Base-by-base conservation (phyloP, 2,797 vertebrate genomes). In the Eleutherodactylus coqui region DNA sequence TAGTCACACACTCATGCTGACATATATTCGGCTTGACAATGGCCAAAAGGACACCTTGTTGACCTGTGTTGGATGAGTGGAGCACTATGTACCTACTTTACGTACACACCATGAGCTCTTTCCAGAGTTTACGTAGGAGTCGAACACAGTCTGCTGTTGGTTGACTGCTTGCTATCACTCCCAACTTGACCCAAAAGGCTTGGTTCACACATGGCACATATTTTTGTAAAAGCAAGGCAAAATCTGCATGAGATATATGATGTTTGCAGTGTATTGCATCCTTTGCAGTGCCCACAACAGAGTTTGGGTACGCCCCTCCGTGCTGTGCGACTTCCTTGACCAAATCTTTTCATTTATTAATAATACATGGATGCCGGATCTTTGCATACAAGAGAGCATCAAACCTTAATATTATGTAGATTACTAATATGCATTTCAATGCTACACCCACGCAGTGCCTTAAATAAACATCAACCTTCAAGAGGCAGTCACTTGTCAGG, bases 381-480 rank as follows among this genome's bases (percentile, higher is more conserved):
- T 81, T 9, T 55, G 49, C 58, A 78, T 82, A 83, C 8, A 78
- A 14, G 36, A 76, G n/a, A 58, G 72, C 60, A 70, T n/a, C 4
- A 43, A 64, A 77, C 70, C 47, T 32, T 55, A 75, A 76, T 67
- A 73, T 47, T 81, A 75, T 86, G 69, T 64, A 75, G 84, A 86
- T 81, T 60, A 82, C 29, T 14, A 62, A 76, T 82, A 86, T 69
- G 72, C 47, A 86, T 70, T 82, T 86, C 45, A 82, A 45, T 77
- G 60, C 41, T 41, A 86, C 85, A 70, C 79, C 85, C 79, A 82
- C 79, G 58, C 72, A 38, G n/a, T 19, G 79, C 79, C 79, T 86
- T 86, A 86, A 86, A 86, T 82, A 86, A 82, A 82, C 58, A 76
- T 76, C 58, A 76, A 76, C 43, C 85, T 86, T 86, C 79, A 73